phyloP scores from a whole-genome alignment of 1,140 invertebrate genomes.

The Ostrea edulis region DNA sequence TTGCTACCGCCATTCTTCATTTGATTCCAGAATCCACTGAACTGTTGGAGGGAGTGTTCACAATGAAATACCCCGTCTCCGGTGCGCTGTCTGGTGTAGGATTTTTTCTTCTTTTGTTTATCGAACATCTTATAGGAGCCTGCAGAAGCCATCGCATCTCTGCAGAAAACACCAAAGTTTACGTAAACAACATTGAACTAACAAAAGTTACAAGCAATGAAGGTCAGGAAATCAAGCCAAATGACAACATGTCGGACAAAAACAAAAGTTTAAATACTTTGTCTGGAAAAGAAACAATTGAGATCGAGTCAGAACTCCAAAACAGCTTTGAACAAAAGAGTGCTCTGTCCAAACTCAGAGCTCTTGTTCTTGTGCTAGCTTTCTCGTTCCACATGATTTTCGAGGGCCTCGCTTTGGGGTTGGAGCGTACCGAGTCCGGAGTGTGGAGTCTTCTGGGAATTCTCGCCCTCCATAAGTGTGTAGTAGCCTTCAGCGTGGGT shows the following conservation, averaged over 20 bases:
- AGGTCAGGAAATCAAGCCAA: background rate
- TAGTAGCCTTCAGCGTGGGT: conserved; percentile 89
- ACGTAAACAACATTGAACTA: background rate
- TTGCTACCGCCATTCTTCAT: conserved; percentile 81
- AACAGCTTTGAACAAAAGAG: background rate
- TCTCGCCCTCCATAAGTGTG: conserved; percentile 85
- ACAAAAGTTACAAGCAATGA: background rate
- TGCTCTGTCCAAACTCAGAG: conserved; percentile 60
- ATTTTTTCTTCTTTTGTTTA: conserved; percentile 81
- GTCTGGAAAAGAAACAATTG: background rate
- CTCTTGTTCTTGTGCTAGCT: conserved; percentile 68
- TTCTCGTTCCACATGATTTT: conserved; percentile 74
- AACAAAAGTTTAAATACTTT: background rate
- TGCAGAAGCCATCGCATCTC: conserved; percentile 48
- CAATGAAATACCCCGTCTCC: conserved; percentile 59
- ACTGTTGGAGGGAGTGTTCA: conserved; percentile 61
- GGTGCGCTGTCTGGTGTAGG: conserved; percentile 79
- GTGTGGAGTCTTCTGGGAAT: conserved; percentile 86
- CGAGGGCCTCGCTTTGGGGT: conserved; percentile 72
- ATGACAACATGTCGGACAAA: background rate
- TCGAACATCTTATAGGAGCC: conserved; percentile 81
- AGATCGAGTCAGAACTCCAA: conserved; percentile 3
- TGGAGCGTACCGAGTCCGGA: conserved; percentile 79
- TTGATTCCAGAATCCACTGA: conserved; percentile 81
- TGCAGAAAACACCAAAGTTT: background rate